phyloP scores from a whole-genome alignment of 2,113 vertebrate genomes.

The Oreochromis niloticus region DNA sequence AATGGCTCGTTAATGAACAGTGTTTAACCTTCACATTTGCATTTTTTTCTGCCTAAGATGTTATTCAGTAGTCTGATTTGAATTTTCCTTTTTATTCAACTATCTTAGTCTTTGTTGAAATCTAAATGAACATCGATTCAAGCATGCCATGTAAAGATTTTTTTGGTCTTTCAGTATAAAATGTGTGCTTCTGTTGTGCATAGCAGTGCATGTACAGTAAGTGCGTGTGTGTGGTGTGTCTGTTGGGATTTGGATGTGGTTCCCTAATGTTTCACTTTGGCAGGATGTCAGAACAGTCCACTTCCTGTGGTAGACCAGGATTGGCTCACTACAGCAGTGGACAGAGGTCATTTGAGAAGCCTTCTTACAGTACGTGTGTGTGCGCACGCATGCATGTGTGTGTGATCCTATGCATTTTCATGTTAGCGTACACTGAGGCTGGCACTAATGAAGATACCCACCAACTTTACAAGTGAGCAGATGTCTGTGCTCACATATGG shows the following conservation, averaged over 20 bases:
- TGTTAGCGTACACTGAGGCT: not conserved
- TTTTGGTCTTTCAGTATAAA: not conserved
- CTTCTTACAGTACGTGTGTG: not conserved
- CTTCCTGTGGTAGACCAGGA: constrained; percentile 22
- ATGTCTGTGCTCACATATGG: constrained; percentile 22
- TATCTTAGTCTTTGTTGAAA: not conserved
- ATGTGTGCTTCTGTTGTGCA: not conserved
- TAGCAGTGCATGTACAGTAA: not conserved
- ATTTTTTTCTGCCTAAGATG: not conserved
- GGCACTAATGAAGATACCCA: constrained; percentile 30
- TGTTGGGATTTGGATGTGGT: not conserved
- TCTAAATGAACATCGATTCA: not conserved
- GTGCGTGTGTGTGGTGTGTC: not conserved
- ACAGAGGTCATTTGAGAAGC: not conserved
- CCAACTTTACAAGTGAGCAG: constrained; percentile 26
- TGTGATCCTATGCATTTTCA: not conserved
- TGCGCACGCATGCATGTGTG: not conserved
- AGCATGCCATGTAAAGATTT: not conserved
- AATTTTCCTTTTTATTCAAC: not conserved
- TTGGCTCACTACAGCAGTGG: not conserved
- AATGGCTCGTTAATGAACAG: not conserved
- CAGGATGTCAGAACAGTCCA: constrained; percentile 8
- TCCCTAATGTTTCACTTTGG: constrained; percentile 24
- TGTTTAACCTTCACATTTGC: not conserved
- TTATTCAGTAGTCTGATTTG: not conserved